Evolutionary conservation across 2,113 vertebrate genomes (phyloP), one percentile per base, ranked within the genome.

Genomic region (Aythya baeri): DNA sequence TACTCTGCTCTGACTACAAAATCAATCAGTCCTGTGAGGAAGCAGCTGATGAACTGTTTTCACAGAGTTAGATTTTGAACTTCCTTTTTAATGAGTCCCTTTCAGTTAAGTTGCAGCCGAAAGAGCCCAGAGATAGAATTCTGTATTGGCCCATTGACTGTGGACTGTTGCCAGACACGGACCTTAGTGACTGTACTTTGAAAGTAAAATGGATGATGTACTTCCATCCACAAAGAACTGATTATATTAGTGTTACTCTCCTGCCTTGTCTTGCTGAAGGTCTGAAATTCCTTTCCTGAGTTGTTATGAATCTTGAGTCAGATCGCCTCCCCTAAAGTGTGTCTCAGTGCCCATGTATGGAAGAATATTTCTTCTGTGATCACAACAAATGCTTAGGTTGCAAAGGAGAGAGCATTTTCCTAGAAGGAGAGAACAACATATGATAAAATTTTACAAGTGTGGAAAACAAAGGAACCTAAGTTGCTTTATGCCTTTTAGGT

Each of bases 231-330:
- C 46, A 83, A 89, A 81, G 46, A 93, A 26, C 20, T 36, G 61
- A 65, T 90, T 88, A 15, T 74, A 20, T 83, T 57, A 44, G 36
- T 90, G 75, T 72, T 93, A 66, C 32, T 81, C 32, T 89, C 71
- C 85, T 94, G 63, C 71, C 71, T 91, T 74, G 41, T 67, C 72
- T 80, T 78, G 11, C 21, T 68, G 68, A 86, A 80, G 65, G 70
- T 57, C 65, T 78, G 72, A 91, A 94, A 91, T 96, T 72, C 63
- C 14, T 94, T 75, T 91, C 34, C 46, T 9, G 38, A 81, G 26
- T 63, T 83, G 72, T 83, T 95, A 38, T 3, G 6, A 83, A 22
- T 71, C 68, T 88, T 65, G 52, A 82, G 70, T 71, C 65, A 88
- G 77, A 83, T 75, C 3, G 1, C 68, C 38, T 93, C 50, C 34